Evolutionary conservation across 1,140 invertebrate genomes (phyloP).

Genomic region (Antheraea mylitta): DNA sequence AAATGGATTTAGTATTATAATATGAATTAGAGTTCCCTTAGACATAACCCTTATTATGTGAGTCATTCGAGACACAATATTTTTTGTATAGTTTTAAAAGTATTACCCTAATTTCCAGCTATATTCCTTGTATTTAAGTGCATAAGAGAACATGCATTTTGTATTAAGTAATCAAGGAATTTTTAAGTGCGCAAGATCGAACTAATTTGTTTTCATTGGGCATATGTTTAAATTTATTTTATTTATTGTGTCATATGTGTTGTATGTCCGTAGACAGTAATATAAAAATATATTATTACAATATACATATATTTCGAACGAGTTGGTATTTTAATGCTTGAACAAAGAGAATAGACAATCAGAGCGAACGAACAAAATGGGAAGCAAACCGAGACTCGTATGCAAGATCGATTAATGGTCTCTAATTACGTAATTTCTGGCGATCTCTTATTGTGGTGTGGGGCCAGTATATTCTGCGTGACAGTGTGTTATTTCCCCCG

Average conservation of each 20-base stretch:
- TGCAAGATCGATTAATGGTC: conserved; percentile 67
- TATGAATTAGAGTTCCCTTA: background rate
- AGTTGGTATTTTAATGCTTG: conserved; percentile 10
- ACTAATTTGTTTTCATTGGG: too few species aligned
- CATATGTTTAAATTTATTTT: too few species aligned
- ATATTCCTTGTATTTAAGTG: too few species aligned
- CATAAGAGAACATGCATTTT: too few species aligned
- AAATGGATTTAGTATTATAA: background rate
- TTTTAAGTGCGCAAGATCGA: too few species aligned
- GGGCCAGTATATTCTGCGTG: conserved; percentile 69
- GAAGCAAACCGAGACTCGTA: conserved; percentile 37
- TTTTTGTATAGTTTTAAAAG: too few species aligned
- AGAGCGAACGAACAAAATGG: conserved; percentile 25
- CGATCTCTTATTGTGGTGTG: conserved; percentile 72
- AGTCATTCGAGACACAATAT: too few species aligned
- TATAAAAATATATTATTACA: background rate
- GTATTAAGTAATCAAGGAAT: too few species aligned
- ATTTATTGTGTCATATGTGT: too few species aligned
- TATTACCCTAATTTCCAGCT: too few species aligned
- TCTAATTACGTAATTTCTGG: conserved; percentile 76
- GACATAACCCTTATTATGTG: too few species aligned
- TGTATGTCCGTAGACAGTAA: background rate
- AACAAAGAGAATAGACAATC: conserved; percentile 11
- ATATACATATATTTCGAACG: conserved; percentile 21
- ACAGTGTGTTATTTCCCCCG: conserved; percentile 74